Conservation (phyloP, 2,888 invertebrate species). For the Invenusta paracnida region DNA sequence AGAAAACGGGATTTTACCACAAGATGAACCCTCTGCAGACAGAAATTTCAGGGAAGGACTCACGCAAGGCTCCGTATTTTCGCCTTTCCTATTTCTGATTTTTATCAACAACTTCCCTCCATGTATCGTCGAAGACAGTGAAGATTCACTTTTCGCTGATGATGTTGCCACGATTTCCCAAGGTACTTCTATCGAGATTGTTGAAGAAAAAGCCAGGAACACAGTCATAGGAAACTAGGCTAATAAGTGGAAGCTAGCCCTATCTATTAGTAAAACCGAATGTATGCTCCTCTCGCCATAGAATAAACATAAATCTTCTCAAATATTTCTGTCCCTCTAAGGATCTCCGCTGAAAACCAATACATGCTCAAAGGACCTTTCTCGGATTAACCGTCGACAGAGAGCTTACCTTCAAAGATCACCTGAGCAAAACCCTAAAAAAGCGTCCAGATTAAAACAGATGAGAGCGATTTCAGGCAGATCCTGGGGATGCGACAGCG, state of each 20-base stretch:
- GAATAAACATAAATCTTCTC: background rate
- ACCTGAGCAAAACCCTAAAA: no score
- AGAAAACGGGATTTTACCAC: background rate
- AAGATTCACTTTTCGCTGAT: background rate
- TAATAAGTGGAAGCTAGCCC: background rate
- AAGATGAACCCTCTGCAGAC: background rate
- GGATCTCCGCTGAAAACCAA: background rate
- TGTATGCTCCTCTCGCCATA: background rate
- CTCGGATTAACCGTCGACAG: background rate
- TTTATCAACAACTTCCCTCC: background rate
- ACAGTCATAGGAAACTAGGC: background rate
- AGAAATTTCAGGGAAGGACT: background rate
- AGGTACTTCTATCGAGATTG: background rate
- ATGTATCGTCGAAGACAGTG: background rate
- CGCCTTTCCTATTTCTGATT: background rate
- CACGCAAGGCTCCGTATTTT: background rate
- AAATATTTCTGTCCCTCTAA: background rate
- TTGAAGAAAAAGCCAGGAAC: background rate
- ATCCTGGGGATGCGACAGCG: background rate
- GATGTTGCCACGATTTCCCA: background rate
- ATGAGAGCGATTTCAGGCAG: background rate
- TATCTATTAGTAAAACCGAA: background rate
- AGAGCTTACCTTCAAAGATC: background rate
- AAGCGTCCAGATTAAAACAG: background rate
- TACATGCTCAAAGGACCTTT: background rate